A percentile compares a stretch with the other conserved stretches of the same genome.
These are phyloP conservation scores for Drosophila elegans DNA, from an alignment of 1,140 invertebrate genomes.

Conservation along the genomic window DNA sequence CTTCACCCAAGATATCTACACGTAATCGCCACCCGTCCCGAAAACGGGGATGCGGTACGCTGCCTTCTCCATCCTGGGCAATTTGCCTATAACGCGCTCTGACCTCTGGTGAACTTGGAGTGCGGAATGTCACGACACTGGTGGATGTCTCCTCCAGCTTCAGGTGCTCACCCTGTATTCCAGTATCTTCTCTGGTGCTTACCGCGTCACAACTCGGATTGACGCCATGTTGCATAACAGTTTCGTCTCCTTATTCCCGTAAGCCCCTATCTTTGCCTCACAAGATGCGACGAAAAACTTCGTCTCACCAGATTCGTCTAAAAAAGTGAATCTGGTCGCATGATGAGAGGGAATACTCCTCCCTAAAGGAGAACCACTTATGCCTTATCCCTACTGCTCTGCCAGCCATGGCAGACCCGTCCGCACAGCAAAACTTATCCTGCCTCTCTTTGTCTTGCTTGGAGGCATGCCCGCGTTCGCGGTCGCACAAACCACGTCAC, in stretches of 20 bases:
- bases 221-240: slow-evolving; percentile 1
- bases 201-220: not conserved
- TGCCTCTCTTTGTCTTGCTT: slow-evolving; percentile 2
- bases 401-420: slow-evolving; percentile 1
- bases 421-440: slow-evolving; percentile 1
- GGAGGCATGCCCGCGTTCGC: slow-evolving; percentile 1
- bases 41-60: not conserved
- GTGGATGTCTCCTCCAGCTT: slow-evolving; percentile 1
- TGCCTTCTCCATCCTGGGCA: slow-evolving; percentile 1
- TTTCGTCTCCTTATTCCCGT: slow-evolving; percentile 2
- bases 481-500: slow-evolving; percentile 1
- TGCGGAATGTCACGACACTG: slow-evolving; percentile 1
- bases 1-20: slow-evolving; percentile 2
- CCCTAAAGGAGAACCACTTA: slow-evolving; percentile 2
- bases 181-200: slow-evolving; percentile 2
- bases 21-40: not conserved
- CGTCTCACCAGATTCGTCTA: slow-evolving; percentile 1
- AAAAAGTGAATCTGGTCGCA: slow-evolving; percentile 2
- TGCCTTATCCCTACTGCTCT: slow-evolving; percentile 1
- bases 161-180: slow-evolving; percentile 1
- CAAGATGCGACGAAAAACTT: not conserved
- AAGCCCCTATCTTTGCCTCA: slow-evolving; percentile 1
- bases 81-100: slow-evolving; percentile 2
- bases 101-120: slow-evolving; percentile 1
- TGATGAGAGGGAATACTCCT: slow-evolving; percentile 2